A percentile compares a stretch with the other conserved stretches of the same genome.
phyloP scores from a whole-genome alignment of 1,140 invertebrate species.

The Calycopis cecrops region DNA sequence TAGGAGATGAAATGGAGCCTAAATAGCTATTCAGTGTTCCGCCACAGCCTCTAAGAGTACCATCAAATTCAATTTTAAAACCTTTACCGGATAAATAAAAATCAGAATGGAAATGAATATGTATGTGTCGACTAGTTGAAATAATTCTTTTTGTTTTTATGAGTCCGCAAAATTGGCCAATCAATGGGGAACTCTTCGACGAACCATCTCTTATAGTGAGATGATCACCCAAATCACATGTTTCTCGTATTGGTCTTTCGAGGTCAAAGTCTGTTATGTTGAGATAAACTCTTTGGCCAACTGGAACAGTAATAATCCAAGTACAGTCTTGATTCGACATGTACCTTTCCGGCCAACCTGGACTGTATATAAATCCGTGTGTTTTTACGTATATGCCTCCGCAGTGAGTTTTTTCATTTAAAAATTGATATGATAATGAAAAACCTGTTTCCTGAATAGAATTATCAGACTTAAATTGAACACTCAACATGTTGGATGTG shows the following conservation, averaged over 20 bases:
- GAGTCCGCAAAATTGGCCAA: slow-evolving; percentile 83
- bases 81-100: slow-evolving; percentile 74
- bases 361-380: slow-evolving; percentile 83
- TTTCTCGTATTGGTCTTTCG: slow-evolving; percentile 71
- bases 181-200: slow-evolving; percentile 79
- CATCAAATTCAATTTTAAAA: slow-evolving; percentile 85
- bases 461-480: slow-evolving; percentile 82
- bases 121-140: slow-evolving; percentile 82
- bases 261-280: slow-evolving; percentile 84
- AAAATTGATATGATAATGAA: slow-evolving; percentile 80
- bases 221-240: slow-evolving; percentile 82
- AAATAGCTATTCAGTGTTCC: slow-evolving; percentile 78
- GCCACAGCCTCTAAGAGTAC: slow-evolving; percentile 85
- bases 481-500: slow-evolving; percentile 79
- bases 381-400: slow-evolving; percentile 82
- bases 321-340: slow-evolving; percentile 80
- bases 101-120: slow-evolving; percentile 83
- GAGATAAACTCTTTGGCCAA: slow-evolving; percentile 82
- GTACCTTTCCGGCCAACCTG: slow-evolving; percentile 84
- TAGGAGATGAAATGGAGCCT: slow-evolving; percentile 87
- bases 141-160: slow-evolving; percentile 77
- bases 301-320: slow-evolving; percentile 83
- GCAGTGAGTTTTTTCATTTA: slow-evolving; percentile 82
- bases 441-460: slow-evolving; percentile 80
- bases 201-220: slow-evolving; percentile 89